Percentiles rank a stretch among this genome's conserved stretches.
These are phyloP conservation scores for Drosophila neocordata DNA, from an alignment of 1,140 invertebrate genomes.

Conservation along the genomic window DNA sequence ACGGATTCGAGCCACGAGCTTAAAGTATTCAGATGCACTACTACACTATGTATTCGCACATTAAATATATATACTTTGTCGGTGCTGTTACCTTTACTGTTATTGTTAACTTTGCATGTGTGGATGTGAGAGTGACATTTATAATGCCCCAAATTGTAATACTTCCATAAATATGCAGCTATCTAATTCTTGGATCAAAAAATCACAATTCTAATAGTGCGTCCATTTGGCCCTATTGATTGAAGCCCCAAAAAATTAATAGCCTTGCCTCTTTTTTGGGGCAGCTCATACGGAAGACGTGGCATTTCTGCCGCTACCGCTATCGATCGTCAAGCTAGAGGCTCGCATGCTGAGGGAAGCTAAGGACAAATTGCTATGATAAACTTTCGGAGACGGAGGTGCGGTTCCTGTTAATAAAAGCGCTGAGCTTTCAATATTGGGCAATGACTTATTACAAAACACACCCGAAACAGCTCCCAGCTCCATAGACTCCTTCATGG, in stretches of 20 bases:
- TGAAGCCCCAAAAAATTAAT: neutral
- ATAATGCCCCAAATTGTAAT: slow-evolving; percentile 2
- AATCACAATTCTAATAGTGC: slow-evolving; percentile 9
- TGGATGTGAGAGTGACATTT: neutral
- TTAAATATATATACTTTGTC: neutral
- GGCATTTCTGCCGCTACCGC: slow-evolving; percentile 65
- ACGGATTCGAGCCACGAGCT: neutral
- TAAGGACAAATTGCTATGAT: slow-evolving; percentile 75
- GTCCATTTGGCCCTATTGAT: neutral
- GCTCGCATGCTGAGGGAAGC: slow-evolving; percentile 76
- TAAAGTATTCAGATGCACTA: neutral
- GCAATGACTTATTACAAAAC: slow-evolving; percentile 47
- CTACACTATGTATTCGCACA: neutral
- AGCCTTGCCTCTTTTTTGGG: neutral
- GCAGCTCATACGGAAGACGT: slow-evolving; percentile 74
- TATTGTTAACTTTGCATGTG: slow-evolving; percentile 9
- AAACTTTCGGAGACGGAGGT: slow-evolving; percentile 52
- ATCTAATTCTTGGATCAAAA: slow-evolving; percentile 11
- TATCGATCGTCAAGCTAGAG: slow-evolving; percentile 77
- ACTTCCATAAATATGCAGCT: slow-evolving; percentile 6
- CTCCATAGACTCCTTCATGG: slow-evolving; percentile 3
- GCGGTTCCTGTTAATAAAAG: slow-evolving; percentile 40
- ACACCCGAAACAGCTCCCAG: neutral
- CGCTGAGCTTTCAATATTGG: slow-evolving; percentile 41
- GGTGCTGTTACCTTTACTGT: neutral